phyloP scores from a whole-genome alignment of 1,140 invertebrate species.

The Brachionus koreanus region DNA sequence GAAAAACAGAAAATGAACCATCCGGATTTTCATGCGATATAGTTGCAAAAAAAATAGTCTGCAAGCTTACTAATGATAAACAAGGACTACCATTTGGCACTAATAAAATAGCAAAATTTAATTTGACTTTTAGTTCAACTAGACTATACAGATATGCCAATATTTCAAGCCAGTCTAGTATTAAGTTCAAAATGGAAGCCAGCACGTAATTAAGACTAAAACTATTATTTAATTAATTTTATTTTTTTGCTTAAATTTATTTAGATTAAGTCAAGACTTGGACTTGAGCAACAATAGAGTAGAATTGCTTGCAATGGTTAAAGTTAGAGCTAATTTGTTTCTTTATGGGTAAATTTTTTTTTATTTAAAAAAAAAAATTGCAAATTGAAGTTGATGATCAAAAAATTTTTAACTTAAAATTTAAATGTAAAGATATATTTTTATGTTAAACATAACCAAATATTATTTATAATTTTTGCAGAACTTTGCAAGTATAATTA shows the following conservation, averaged over 20 bases:
- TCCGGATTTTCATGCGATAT: slow-evolving; percentile 23
- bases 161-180: slow-evolving; percentile 18
- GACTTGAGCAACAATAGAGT: not conserved
- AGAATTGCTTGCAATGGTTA: not conserved
- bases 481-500: too few relatives aligned
- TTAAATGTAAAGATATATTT: too few relatives aligned
- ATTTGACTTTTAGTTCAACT: slow-evolving; percentile 37
- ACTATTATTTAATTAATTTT: not conserved
- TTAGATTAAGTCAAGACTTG: slow-evolving; percentile 8
- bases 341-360: slow-evolving; percentile 30
- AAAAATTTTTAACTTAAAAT: too few relatives aligned
- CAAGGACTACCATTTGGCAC: slow-evolving; percentile 29
- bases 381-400: too few relatives aligned
- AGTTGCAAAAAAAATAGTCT: not conserved
- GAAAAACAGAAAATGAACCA: not conserved
- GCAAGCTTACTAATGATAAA: slow-evolving; percentile 3
- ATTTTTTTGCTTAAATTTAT: not conserved
- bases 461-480: too few relatives aligned
- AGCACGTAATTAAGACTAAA: not conserved
- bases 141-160: slow-evolving; percentile 24
- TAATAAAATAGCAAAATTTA: slow-evolving; percentile 21
- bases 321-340: slow-evolving; percentile 18
- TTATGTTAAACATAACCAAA: too few relatives aligned
- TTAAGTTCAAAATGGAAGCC: slow-evolving; percentile 26
- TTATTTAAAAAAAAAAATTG: too few relatives aligned